Evolutionary conservation across 92 coral and sea anemone species (phyloP).

Genomic region (Paramuricea clavata): DNA sequence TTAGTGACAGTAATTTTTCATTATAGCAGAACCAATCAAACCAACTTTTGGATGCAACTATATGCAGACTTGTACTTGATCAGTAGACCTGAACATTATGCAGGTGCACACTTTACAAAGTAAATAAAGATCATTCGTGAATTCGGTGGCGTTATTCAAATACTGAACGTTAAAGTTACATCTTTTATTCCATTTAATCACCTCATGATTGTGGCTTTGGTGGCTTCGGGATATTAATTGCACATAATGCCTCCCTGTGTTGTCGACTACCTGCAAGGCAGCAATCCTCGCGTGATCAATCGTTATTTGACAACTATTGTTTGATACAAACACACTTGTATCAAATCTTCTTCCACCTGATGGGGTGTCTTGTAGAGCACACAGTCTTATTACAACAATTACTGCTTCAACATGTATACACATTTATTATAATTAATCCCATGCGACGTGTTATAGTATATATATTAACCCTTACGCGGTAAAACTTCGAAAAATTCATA

Average conservation of each 20-base stretch:
- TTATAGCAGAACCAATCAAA: too few species aligned
- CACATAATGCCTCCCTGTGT: not conserved
- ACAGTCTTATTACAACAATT: constrained; percentile 4
- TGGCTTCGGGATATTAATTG: not conserved
- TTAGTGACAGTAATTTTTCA: too few species aligned
- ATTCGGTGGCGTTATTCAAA: not conserved
- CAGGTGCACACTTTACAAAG: too few species aligned
- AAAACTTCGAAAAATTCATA: too few species aligned
- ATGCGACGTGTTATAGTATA: not conserved
- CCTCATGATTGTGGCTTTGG: not conserved
- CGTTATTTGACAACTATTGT: constrained; percentile 27
- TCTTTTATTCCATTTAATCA: not conserved
- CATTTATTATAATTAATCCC: not conserved
- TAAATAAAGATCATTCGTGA: not conserved
- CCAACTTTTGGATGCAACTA: too few species aligned
- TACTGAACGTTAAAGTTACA: not conserved
- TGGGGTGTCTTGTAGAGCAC: constrained; percentile 18
- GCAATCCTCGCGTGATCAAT: not conserved
- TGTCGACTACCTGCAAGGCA: not conserved
- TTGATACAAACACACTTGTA: constrained; percentile 20
- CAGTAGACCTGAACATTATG: too few species aligned
- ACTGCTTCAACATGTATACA: not conserved
- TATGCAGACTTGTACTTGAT: too few species aligned
- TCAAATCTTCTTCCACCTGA: not conserved
- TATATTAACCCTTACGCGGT: too few species aligned